Conservation (phyloP, 2,797 vertebrate genomes). For the Apogon hyalosoma region DNA sequence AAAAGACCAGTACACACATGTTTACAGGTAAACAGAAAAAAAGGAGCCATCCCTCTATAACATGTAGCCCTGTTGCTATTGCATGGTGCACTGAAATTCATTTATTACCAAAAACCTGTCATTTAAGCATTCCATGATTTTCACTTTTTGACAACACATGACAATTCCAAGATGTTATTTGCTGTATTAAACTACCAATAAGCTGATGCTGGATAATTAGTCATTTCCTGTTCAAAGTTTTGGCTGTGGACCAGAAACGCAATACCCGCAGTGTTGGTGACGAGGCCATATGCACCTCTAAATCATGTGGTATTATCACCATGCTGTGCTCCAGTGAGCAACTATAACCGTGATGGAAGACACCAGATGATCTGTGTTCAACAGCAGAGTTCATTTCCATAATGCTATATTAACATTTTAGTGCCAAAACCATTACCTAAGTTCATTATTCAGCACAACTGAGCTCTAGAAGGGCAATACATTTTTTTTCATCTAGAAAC, state of each 20-base stretch:
- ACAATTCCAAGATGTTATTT: neutral
- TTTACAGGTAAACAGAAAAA: constrained; percentile 5
- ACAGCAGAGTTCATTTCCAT: constrained; percentile 62
- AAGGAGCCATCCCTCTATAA: too few relatives aligned
- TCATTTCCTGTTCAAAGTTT: constrained; percentile 51
- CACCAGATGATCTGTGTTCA: constrained; percentile 68
- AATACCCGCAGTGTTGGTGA: constrained; percentile 33
- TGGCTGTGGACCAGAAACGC: constrained; percentile 54
- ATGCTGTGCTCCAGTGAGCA: constrained; percentile 64
- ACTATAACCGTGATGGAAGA: constrained; percentile 73
- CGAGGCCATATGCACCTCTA: constrained; percentile 74
- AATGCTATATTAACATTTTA: constrained; percentile 50
- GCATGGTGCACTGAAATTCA: neutral
- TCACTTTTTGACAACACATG: neutral
- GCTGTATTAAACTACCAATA: constrained; percentile 22
- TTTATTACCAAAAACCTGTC: constrained; percentile 1
- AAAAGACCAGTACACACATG: constrained; percentile 4
- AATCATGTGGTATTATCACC: constrained; percentile 71
- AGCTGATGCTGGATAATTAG: constrained; percentile 43
- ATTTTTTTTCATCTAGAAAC: constrained; percentile 4
- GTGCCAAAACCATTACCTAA: constrained; percentile 12
- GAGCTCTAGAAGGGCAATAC: constrained; percentile 7
- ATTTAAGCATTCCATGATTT: neutral
- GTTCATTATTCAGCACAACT: constrained; percentile 29
- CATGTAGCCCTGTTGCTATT: too few relatives aligned